Percentiles rank a stretch among this genome's conserved stretches.
Evolutionary conservation across 64 coral and sea anemone species (phyloP).

Genomic region (Stylophora pistillata): DNA sequence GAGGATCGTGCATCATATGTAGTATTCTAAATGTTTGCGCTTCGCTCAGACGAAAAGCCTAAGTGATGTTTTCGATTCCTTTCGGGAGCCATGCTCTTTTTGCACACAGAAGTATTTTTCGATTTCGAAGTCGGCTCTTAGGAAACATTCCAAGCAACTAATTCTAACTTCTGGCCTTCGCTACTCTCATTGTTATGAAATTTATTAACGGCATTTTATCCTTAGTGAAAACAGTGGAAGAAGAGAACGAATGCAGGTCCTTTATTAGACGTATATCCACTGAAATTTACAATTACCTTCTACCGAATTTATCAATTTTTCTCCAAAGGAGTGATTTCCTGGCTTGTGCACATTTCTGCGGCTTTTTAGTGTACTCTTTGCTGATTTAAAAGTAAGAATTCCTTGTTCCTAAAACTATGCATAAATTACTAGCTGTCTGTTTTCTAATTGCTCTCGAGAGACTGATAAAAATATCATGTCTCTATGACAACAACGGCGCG

Average conservation of each 20-base stretch:
- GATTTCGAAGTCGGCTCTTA: background rate
- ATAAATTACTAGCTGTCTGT: no score
- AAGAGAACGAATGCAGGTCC: background rate
- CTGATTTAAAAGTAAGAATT: no score
- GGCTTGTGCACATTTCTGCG: background rate
- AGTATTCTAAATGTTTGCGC: background rate
- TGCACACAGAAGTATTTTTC: background rate
- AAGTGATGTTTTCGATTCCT: background rate
- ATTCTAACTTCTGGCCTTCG: conserved; percentile 1
- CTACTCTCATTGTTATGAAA: background rate
- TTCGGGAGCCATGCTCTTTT: background rate
- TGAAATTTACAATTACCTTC: background rate
- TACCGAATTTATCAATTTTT: background rate
- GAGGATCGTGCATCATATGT: no score
- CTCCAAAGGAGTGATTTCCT: background rate
- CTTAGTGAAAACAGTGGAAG: background rate
- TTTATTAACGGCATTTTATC: conserved; percentile 12
- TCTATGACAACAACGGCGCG: background rate
- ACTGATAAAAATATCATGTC: no score
- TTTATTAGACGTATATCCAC: background rate
- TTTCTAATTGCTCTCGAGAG: no score
- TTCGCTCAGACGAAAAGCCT: background rate
- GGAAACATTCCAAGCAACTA: background rate
- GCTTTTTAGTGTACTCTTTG: background rate
- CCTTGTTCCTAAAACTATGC: no score